Base-by-base conservation (phyloP, 2,888 invertebrate species). In the Merodon equestris region DNA sequence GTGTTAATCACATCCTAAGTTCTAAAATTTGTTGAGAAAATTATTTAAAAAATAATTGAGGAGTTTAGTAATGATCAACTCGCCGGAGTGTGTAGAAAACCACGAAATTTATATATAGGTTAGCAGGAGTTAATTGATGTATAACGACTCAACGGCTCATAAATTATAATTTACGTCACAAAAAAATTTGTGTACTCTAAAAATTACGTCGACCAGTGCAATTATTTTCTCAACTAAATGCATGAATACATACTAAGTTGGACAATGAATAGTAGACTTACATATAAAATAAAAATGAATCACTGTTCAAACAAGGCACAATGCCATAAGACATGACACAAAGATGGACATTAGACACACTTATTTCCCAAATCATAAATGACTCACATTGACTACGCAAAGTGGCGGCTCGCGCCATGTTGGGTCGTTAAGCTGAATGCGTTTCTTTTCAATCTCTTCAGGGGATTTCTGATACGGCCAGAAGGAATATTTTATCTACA, bases 401-500 rank as follows among this genome's bases (percentile, higher is more conserved):
- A 93, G 90, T 85, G 93, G 93, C 86, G 91, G 88, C 66, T 92
- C 92, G 66, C 90, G 89, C 90, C 90, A 92, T 82, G 91, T 91
- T 75, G 92, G 91, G 87, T 93, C 91, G 88, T 92, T 91, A 81
- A 89, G 86, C 84, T 90, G 89, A 88, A 90, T 89, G 86, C 91
- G 91, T 86, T 91, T 89, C 83, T 89, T 90, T 85, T 91, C 90
- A 82, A 92, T 87, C 87, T 92, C 90, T 84, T 90, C 90, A 86
- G 90, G 90, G 83, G 92, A 90, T 83, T 90, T 90, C 90, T 93
- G 92, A 88, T 92, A 92, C 88, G 90, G 90, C 89, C 90, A 89
- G 90, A 93, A 93, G 86, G 91, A 91, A 90, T 93, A 93, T 87
- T 92, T 93, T 86, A 93, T 92, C 93, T 93, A 91, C 68, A 76